Conservation (phyloP, 1,140 invertebrate species). For the Pachypeltis micranthus region DNA sequence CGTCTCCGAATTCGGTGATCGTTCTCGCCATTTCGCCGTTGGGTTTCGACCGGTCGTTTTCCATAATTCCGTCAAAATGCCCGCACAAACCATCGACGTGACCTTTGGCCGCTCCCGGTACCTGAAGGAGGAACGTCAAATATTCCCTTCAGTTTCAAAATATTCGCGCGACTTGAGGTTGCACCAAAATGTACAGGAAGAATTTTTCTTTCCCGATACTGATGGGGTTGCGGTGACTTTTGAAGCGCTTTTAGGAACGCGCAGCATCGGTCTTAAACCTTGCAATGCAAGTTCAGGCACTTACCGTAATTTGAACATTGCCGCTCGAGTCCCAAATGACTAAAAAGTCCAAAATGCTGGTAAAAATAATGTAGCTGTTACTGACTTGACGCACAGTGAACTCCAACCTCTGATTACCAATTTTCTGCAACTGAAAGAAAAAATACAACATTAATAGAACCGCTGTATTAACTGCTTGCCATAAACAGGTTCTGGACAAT, state of each 20-base stretch:
- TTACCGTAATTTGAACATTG: slow-evolving; percentile 57
- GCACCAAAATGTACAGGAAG: too few species aligned
- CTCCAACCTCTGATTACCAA: slow-evolving; percentile 46
- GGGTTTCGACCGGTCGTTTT: slow-evolving; percentile 57
- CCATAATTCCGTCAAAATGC: slow-evolving; percentile 48
- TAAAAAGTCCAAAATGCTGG: slow-evolving; percentile 56
- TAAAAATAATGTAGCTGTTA: slow-evolving; percentile 51
- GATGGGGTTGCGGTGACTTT: too few species aligned
- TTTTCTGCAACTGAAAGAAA: slow-evolving; percentile 38
- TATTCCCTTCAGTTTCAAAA: too few species aligned
- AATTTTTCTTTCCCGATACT: too few species aligned
- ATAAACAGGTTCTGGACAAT: too few species aligned
- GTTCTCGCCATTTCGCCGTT: slow-evolving; percentile 47
- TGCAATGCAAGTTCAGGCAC: too few species aligned
- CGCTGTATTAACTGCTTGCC: too few species aligned
- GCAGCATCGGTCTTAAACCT: too few species aligned
- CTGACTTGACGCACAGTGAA: slow-evolving; percentile 57
- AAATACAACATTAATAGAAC: too few species aligned
- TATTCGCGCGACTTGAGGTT: too few species aligned
- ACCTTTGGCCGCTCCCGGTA: slow-evolving; percentile 41
- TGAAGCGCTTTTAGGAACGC: too few species aligned
- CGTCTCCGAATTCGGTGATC: slow-evolving; percentile 57
- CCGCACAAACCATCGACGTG: slow-evolving; percentile 68
- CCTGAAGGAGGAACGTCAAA: too few species aligned
- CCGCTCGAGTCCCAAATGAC: slow-evolving; percentile 53